Percentiles rank a stretch among this genome's conserved stretches.
These are phyloP conservation scores for Criorhina ranunculi DNA, from an alignment of 2,888 invertebrate genomes.

Conservation along the genomic window DNA sequence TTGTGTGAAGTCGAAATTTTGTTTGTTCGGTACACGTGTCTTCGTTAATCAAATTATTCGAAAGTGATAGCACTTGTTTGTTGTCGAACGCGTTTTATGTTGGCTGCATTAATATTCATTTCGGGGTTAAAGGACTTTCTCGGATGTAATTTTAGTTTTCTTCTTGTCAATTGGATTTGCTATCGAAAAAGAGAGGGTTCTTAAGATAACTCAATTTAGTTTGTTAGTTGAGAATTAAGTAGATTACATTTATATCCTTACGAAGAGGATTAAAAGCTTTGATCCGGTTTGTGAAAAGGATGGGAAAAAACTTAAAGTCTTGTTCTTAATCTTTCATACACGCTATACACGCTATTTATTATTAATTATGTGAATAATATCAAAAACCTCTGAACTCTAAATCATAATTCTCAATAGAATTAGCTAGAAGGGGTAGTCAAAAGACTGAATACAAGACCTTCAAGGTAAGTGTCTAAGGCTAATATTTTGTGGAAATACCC, in stretches of 20 bases:
- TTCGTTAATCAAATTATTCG: slow-evolving; percentile 68
- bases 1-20: slow-evolving; percentile 53
- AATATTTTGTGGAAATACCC: too few relatives aligned
- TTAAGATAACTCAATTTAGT: background rate
- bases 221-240: background rate
- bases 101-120: slow-evolving; percentile 54
- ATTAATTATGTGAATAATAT: too few relatives aligned
- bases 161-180: slow-evolving; percentile 1
- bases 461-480: too few relatives aligned
- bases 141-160: background rate
- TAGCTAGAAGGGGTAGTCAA: too few relatives aligned
- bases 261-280: background rate
- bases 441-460: too few relatives aligned
- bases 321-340: too few relatives aligned
- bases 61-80: slow-evolving; percentile 61
- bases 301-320: too few relatives aligned
- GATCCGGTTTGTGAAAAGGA: too few relatives aligned
- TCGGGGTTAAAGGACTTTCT: slow-evolving; percentile 8
- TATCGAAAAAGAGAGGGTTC: background rate
- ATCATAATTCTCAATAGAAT: too few relatives aligned
- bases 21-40: slow-evolving; percentile 67
- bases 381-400: too few relatives aligned
- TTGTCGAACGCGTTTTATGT: slow-evolving; percentile 41
- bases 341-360: too few relatives aligned
- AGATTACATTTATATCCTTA: background rate